Evolutionary conservation across 1,140 invertebrate species (phyloP), one percentile per base, ranked within the genome.

Genomic region (Drosophila oshimai): DNA sequence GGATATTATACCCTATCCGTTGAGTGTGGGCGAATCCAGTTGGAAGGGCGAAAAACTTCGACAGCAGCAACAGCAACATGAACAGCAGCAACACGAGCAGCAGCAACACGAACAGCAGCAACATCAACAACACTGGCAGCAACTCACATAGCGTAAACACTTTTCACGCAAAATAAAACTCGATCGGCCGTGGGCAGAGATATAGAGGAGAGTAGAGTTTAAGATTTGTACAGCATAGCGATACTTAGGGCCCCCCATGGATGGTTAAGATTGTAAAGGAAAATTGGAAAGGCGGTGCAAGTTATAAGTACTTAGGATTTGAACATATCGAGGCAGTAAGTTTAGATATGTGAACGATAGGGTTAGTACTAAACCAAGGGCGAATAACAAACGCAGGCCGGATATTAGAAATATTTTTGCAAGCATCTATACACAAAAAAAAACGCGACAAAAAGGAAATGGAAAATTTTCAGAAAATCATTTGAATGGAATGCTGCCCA

Each of bases 1-100:
- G 22, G 88, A 90, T 54, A 90, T 90, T 6, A 90, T 90, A 77
- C 88, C 88, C 42, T 89, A 90, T 81, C 88, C 88, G 28, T 42
- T 79, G 39, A 64, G 86, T 36, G 76, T 80, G 53, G 84, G 75
- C 46, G 76, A 80, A 49, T 77, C 67, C 41, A 87, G 73, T 55
- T 81, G 77, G 81, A 73, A 75, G 45, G 55, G 57, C 50, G 77
- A 70, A 39, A 78, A 74, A 28, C 70, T 70, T 9, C 67, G 42
- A 20, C 51, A 58, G 39, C 53, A 72, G 29, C 44, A 70, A 9
- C 45, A 58, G n/a, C 49, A 86, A 20, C 45, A 44, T 6, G 17
- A 75, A 31, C 13, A 67, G 15, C 39, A 67, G 18, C 18, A 62
- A 9, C 33, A 50, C 9, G 33, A 53, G 28, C 10, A 64, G 57